Evolutionary conservation across 2,797 vertebrate species (phyloP), one percentile per base, ranked within the genome.

Genomic region (Toxotes lorentzi): DNA sequence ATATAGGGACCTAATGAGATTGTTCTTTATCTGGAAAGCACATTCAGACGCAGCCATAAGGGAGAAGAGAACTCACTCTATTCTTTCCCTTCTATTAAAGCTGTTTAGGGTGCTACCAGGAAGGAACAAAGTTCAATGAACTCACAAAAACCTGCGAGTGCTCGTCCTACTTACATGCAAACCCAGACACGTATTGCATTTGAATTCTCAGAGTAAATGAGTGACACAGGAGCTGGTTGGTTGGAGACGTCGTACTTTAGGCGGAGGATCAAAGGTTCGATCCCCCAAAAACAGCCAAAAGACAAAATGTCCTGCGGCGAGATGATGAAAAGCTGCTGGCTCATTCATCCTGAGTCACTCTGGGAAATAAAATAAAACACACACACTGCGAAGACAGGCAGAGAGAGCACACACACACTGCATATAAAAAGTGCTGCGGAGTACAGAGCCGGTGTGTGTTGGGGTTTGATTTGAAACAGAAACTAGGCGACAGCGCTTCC

Each of bases 261-360:
- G 30, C 1, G 8, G n/a, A 67, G 45, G 70, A 74, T 67, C 70
- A 48, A 62, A 67, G 27, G 73, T 69, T n/a, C 1, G 38, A 66
- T 23, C n/a, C 35, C 32, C 41, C 38, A n/a, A 58, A 51, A 68
- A 53, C 50, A 56, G 61, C 50, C 12, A 1, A 16, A 35, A 19
- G 59, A 70, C 64, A 48, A 50, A 60, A 68, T 12, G 41, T 73
- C 70, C 78, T 57, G 73, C 11, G 63, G 74, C 50, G 0, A 73
- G 48, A 70, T n/a, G 78, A 84, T 70, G 70, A 77, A 66, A 47
- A 43, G 47, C 70, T 41, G 70, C 68, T n/a, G 53, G 16, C 27
- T 80, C 51, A 17, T 57, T 58, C 16, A 4, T 23, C 61, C 67
- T n/a, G 21, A 70, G 63, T 30, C 64, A 51, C 24, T 35, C 65